phyloP scores from a whole-genome alignment of 64 coral and sea anemone genomes.

The Hydrozoanthus tunicans region DNA sequence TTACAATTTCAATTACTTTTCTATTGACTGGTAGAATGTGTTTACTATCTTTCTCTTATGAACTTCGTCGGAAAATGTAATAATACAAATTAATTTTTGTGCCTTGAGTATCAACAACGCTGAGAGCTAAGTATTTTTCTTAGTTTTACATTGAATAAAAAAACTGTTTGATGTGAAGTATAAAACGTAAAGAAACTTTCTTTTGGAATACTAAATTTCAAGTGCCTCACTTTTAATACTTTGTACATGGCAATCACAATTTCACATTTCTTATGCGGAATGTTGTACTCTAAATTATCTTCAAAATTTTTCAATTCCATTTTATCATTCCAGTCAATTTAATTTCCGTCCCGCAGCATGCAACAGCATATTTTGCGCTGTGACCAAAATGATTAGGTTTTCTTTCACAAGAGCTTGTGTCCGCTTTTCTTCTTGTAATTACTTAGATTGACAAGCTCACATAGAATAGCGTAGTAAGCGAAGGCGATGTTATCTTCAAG shows the following conservation, averaged over 20 bases:
- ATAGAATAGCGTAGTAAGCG: neutral
- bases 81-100: conserved; percentile 41
- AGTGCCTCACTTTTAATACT: neutral
- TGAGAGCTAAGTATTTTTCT: neutral
- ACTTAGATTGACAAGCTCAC: neutral
- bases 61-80: conserved; percentile 51
- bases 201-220: neutral
- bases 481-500: neutral
- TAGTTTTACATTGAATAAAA: neutral
- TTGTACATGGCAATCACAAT: too few relatives aligned
- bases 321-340: conserved; percentile 49
- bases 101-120: conserved; percentile 13
- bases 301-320: conserved; percentile 30
- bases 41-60: conserved; percentile 41
- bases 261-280: neutral
- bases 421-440: conserved; percentile 30
- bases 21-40: conserved; percentile 34
- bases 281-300: neutral
- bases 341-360: conserved; percentile 69
- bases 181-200: neutral
- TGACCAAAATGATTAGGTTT: conserved; percentile 52
- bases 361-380: conserved; percentile 11
- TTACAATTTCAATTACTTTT: conserved; percentile 60
- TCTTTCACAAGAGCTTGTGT: neutral
- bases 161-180: neutral